Percentiles rank a stretch among this genome's conserved stretches.
These are phyloP conservation scores for Agelastica alni DNA, from an alignment of 2,888 invertebrate species.

Conservation along the genomic window DNA sequence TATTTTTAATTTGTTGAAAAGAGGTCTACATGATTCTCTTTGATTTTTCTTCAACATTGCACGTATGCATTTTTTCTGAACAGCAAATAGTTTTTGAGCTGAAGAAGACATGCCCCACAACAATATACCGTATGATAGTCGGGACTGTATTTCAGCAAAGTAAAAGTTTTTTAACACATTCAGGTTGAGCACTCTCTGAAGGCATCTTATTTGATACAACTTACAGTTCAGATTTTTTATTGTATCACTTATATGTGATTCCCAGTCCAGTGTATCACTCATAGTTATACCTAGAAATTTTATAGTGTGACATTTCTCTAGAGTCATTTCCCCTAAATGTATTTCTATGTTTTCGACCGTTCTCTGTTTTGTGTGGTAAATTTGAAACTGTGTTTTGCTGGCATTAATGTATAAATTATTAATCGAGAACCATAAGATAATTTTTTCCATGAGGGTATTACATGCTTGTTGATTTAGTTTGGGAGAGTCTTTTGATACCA, in stretches of 20 bases:
- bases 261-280: constrained; percentile 5
- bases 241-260: neutral
- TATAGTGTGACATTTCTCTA: neutral
- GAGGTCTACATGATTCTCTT: no score
- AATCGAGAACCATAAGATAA: neutral
- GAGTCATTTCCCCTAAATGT: neutral
- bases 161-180: no score
- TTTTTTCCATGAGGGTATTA: neutral
- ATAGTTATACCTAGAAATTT: constrained; percentile 4
- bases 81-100: neutral
- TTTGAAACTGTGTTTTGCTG: neutral
- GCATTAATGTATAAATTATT: neutral
- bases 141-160: neutral
- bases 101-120: neutral
- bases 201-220: constrained; percentile 2
- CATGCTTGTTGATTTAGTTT: neutral
- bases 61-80: constrained; percentile 1
- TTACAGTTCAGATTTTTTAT: neutral
- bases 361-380: neutral
- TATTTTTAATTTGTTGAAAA: no score
- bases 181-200: constrained; percentile 5
- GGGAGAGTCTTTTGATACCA: neutral
- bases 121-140: neutral
- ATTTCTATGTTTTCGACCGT: neutral
- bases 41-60: no score